These are phyloP conservation scores for Caenorhabditis macrosperma DNA, from an alignment of 2,888 invertebrate species.

Conservation along the genomic window DNA sequence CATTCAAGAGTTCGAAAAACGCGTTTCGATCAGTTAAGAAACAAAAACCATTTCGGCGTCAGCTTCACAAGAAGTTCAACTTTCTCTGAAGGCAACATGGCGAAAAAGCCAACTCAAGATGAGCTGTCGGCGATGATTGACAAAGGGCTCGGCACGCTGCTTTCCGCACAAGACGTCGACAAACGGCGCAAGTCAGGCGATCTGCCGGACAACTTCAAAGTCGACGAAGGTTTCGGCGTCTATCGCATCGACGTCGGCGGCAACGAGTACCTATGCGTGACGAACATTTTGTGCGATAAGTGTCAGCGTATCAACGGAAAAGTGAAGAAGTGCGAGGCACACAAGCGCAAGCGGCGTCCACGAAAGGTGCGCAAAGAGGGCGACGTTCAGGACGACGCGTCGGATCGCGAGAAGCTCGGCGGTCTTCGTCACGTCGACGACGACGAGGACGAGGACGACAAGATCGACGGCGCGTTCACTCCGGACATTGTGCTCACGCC, in stretches of 20 bases:
- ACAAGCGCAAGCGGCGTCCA: conserved; percentile 41
- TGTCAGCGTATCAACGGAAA: conserved; percentile 44
- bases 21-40: background rate
- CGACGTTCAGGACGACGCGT: conserved; percentile 50
- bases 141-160: conserved; percentile 36
- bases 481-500: conserved; percentile 49
- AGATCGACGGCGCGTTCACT: conserved; percentile 53
- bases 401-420: conserved; percentile 53
- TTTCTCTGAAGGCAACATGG: conserved; percentile 1
- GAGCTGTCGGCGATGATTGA: conserved; percentile 25
- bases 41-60: background rate
- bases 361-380: conserved; percentile 14
- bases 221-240: conserved; percentile 46
- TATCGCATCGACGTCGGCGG: conserved; percentile 27
- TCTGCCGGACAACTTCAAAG: conserved; percentile 42
- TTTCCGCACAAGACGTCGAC: conserved; percentile 24
- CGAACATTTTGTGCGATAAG: conserved; percentile 49
- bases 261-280: conserved; percentile 47
- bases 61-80: conserved; percentile 2
- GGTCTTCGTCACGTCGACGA: conserved; percentile 56
- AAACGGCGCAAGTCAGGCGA: conserved; percentile 21
- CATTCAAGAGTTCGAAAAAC: too few species aligned
- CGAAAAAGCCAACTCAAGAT: conserved; percentile 20
- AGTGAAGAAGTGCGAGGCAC: conserved; percentile 43
- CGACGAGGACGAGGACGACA: conserved; percentile 55